These are phyloP conservation scores for Leptogaster cylindrica DNA, from an alignment of 2,888 invertebrate genomes.

Conservation along the genomic window DNA sequence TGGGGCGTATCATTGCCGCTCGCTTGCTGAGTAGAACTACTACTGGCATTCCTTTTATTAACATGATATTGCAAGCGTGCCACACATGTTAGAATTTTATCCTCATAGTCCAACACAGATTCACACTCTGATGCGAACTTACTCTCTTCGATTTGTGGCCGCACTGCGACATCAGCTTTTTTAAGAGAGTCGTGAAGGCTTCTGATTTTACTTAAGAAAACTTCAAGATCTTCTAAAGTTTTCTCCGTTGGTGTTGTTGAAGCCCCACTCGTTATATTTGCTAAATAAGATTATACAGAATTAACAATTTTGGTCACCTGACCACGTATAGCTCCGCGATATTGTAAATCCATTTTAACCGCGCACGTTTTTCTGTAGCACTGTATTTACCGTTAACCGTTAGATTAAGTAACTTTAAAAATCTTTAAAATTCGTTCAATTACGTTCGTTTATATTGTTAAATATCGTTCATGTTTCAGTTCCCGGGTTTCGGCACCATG, in stretches of 20 bases:
- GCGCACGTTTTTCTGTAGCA: background rate
- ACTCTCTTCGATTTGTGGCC: no score
- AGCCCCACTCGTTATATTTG: background rate
- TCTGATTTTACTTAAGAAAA: background rate
- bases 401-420: background rate
- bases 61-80: background rate
- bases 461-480: background rate
- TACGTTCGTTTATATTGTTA: background rate
- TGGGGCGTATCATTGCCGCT: background rate
- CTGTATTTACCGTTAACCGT: background rate
- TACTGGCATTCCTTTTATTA: background rate
- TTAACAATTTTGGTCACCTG: background rate
- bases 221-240: background rate
- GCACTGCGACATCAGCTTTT: no score
- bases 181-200: background rate
- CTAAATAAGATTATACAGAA: background rate
- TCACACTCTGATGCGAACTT: background rate
- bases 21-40: background rate
- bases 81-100: background rate
- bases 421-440: background rate
- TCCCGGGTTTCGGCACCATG: conserved; percentile 1
- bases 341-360: background rate
- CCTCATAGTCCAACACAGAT: background rate
- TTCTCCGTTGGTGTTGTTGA: background rate
- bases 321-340: background rate